Evolutionary conservation across 2,888 invertebrate species (phyloP), one percentile per base, ranked within the genome.

Genomic region (Chalcosyrphus nemorum): DNA sequence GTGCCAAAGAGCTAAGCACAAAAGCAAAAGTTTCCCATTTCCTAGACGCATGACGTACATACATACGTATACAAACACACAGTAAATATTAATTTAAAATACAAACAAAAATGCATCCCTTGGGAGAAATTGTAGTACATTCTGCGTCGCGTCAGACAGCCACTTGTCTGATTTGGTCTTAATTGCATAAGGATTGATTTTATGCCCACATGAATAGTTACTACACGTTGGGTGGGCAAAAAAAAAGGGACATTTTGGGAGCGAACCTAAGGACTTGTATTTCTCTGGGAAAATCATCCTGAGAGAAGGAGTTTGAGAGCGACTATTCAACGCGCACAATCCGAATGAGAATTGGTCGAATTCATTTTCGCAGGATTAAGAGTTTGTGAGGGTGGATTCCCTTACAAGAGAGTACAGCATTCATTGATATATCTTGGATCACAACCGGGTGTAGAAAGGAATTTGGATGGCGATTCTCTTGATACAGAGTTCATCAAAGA

Each of bases 121-220:
- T 70, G 80, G 80, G 80, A 63, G 52, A 27, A 52, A 63, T 84
- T 80, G 68, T n/a, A n/a, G n/a, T 80, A 84, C 70, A 84, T 75
- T 80, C 63, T 84, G 65, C 65, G 80, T 63, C 80, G 68, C 78
- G 84, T 75, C 84, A 84, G 75, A 80, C 84, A 80, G 84, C 84
- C 84, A 84, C 84, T 84, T 84, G 84, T 84, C 84, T 84, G 84
- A 84, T 84, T 84, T 84, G 80, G 84, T 75, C 65, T 70, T 84
- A 84, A 84, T 84, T 84, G 84, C 70, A 75, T 84, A 75, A 84
- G 74, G 84, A 84, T 84, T 80, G 84, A 84, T 84, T 80, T 80
- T 74, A 84, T 80, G 80, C 84, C 80, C 75, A 70, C 65, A 84
- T 80, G 84, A 74, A 74, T 80, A 52, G 82, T 54, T 74, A n/a